These are phyloP conservation scores for Peromyscus maniculatus DNA, from an alignment of 2,113 vertebrate species.

Conservation along the genomic window DNA sequence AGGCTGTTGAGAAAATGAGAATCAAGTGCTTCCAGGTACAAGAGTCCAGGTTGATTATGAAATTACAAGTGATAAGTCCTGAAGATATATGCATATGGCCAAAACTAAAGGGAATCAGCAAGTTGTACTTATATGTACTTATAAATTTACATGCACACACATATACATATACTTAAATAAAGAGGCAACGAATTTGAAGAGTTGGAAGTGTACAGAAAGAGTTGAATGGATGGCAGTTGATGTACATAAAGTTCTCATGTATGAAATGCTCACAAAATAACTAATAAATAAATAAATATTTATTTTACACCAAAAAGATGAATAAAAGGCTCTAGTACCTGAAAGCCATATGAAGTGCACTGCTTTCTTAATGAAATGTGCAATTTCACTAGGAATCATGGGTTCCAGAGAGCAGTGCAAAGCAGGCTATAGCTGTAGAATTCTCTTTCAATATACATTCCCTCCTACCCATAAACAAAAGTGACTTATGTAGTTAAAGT, in stretches of 20 bases:
- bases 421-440: not conserved
- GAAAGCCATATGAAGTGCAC: not conserved
- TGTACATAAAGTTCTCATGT: not conserved
- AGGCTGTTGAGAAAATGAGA: not conserved
- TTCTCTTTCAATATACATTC: not conserved
- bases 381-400: accelerated
- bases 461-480: not conserved
- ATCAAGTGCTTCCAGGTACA: not conserved
- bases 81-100: not conserved
- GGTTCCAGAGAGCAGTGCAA: not conserved
- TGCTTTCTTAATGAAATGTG: not conserved
- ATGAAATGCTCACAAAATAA: not conserved
- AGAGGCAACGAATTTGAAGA: not conserved
- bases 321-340: not conserved
- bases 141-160: not conserved
- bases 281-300: not conserved
- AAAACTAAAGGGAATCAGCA: not conserved
- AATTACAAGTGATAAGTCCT: not conserved
- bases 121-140: not conserved
- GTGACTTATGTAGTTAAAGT: not conserved
- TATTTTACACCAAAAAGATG: not conserved
- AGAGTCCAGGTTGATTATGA: not conserved
- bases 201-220: not conserved
- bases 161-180: not conserved
- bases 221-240: not conserved